phyloP scores from a whole-genome alignment of 1,140 invertebrate species.

The Ceratoteleas bidentatus region DNA sequence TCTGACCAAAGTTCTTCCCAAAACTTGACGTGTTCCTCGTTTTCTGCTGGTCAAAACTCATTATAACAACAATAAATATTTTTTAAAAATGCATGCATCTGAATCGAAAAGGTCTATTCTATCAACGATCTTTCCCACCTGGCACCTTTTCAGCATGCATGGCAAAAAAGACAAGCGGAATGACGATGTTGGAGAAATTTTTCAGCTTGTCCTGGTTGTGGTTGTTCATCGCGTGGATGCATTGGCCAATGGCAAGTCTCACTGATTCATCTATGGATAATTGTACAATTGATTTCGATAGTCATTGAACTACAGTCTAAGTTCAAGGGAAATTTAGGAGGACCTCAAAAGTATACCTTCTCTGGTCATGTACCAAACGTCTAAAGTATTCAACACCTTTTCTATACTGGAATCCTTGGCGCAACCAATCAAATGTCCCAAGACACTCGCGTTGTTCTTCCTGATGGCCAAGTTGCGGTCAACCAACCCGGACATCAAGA shows the following conservation, averaged over 20 bases:
- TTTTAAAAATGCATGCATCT: no score
- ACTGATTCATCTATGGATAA: constrained; percentile 84
- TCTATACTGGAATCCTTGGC: constrained; percentile 94
- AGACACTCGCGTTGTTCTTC: constrained; percentile 90
- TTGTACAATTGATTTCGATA: neutral
- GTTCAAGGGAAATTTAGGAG: no score
- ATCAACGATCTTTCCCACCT: constrained; percentile 68
- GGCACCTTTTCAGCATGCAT: constrained; percentile 90
- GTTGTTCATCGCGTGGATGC: constrained; percentile 90
- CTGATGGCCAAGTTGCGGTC: constrained; percentile 92
- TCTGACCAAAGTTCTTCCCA: constrained; percentile 96
- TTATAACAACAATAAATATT: no score
- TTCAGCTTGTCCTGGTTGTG: constrained; percentile 92
- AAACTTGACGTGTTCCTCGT: constrained; percentile 85
- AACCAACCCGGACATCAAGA: constrained; percentile 88
- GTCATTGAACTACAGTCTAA: no score
- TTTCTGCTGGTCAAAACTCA: constrained; percentile 72
- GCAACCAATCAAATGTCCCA: constrained; percentile 92
- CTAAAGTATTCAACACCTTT: constrained; percentile 91
- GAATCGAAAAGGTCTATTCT: no score
- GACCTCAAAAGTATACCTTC: constrained; percentile 79
- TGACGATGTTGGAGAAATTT: constrained; percentile 88
- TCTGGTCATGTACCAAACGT: constrained; percentile 89
- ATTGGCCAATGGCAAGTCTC: constrained; percentile 88
- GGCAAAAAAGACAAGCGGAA: constrained; percentile 93